A percentile compares a stretch with the other conserved stretches of the same genome.
These are phyloP conservation scores for Macrotus californicus DNA, from an alignment of 2,113 vertebrate species.

Conservation along the genomic window DNA sequence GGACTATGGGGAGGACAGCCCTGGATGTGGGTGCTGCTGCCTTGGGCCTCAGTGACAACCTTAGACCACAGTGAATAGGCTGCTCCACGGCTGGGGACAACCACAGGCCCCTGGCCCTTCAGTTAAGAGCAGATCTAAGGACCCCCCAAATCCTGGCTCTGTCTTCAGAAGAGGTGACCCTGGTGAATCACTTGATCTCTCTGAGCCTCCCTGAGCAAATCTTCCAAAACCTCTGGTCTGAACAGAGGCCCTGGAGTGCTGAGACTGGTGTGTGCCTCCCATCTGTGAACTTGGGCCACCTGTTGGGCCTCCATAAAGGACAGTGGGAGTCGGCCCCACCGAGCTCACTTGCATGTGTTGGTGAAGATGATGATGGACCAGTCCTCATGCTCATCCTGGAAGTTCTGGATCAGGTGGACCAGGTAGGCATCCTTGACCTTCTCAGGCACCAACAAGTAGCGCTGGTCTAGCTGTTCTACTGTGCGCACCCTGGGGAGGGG, in stretches of 20 bases:
- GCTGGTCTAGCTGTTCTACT: slow-evolving; percentile 91
- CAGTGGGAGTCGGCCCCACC: accelerated
- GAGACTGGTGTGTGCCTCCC: neutral
- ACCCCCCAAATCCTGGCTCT: neutral
- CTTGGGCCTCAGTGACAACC: neutral
- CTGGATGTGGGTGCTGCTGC: neutral
- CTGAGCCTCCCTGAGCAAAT: neutral
- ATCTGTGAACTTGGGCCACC: neutral
- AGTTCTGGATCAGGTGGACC: slow-evolving; percentile 92
- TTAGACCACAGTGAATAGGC: neutral
- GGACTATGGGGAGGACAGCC: neutral
- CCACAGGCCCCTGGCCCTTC: neutral
- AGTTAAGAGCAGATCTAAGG: neutral
- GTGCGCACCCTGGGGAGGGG: slow-evolving; percentile 83
- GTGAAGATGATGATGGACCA: slow-evolving; percentile 97
- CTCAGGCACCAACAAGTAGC: slow-evolving; percentile 92
- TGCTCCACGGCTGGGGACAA: neutral
- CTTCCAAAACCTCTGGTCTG: neutral
- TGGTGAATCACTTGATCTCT: neutral
- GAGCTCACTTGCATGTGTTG: slow-evolving; percentile 94
- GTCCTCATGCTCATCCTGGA: slow-evolving; percentile 90
- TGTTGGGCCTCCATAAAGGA: neutral
- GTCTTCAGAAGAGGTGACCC: neutral
- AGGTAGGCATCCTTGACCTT: slow-evolving; percentile 93
- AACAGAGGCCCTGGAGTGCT: neutral